phyloP scores from a whole-genome alignment of 2,797 vertebrate species.

The Pangasius macronema region DNA sequence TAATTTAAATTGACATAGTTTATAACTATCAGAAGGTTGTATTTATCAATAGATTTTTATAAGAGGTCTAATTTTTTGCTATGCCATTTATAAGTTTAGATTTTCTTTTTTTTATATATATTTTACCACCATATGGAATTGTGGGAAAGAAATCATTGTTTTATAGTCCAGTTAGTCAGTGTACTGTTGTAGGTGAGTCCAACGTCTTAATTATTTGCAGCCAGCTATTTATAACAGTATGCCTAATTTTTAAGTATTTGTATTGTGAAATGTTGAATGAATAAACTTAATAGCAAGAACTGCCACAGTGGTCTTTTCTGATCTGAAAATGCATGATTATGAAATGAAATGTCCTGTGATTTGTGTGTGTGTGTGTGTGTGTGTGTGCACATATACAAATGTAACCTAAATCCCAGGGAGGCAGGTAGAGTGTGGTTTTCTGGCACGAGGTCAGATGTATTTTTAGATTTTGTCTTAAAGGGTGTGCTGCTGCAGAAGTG shows the following conservation, averaged over 20 bases:
- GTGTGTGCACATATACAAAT: too few relatives aligned
- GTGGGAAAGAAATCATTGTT: slow-evolving; percentile 97
- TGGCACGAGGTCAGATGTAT: slow-evolving; percentile 62
- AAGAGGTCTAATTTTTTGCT: slow-evolving; percentile 98
- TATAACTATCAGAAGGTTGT: slow-evolving; percentile 99
- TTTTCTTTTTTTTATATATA: slow-evolving; percentile 83
- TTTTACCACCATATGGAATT: slow-evolving; percentile 97
- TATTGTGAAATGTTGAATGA: slow-evolving; percentile 99
- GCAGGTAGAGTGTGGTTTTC: slow-evolving; percentile 54
- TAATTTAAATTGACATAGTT: slow-evolving; percentile 99
- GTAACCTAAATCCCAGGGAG: slow-evolving; percentile 32
- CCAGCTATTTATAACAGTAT: slow-evolving; percentile 99
- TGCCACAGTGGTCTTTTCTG: slow-evolving; percentile 36
- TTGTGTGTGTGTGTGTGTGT: not conserved
- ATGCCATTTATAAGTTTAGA: slow-evolving; percentile 98
- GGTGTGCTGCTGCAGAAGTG: slow-evolving; percentile 39
- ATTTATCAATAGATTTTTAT: slow-evolving; percentile 99
- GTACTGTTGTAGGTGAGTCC: slow-evolving; percentile 93
- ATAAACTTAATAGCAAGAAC: slow-evolving; percentile 97
- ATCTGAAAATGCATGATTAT: not conserved
- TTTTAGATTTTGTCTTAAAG: slow-evolving; percentile 48
- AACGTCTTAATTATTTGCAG: slow-evolving; percentile 98
- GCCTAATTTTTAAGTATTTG: slow-evolving; percentile 99
- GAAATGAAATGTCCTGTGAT: not conserved
- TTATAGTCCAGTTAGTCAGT: slow-evolving; percentile 99